These are phyloP conservation scores for Gibbula magus DNA, from an alignment of 2,888 invertebrate species.

Conservation along the genomic window DNA sequence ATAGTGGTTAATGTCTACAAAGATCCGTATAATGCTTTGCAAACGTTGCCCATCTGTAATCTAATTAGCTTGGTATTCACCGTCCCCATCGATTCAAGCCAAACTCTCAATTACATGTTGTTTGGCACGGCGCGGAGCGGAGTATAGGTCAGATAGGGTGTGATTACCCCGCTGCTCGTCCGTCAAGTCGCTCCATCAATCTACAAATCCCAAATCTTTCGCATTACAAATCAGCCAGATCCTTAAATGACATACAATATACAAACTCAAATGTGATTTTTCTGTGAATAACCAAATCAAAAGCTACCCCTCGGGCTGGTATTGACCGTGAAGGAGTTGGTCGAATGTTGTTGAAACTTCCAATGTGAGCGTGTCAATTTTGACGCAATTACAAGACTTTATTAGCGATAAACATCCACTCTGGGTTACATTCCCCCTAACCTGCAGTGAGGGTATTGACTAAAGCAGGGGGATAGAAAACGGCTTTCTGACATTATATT, in stretches of 20 bases:
- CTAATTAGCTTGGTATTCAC: conserved; percentile 1
- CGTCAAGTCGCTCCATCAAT: too few species aligned
- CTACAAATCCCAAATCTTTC: too few species aligned
- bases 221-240: neutral
- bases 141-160: too few species aligned
- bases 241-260: neutral
- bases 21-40: neutral
- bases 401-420: conserved; percentile 11
- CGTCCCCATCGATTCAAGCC: neutral
- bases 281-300: neutral
- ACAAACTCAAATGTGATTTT: neutral
- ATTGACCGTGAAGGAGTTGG: too few species aligned
- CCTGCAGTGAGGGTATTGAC: neutral
- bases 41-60: neutral
- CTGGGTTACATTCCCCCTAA: neutral
- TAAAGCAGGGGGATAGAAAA: neutral
- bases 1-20: neutral
- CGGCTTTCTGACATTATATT: conserved; percentile 5
- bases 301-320: neutral
- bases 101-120: too few species aligned
- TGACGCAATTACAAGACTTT: conserved; percentile 4
- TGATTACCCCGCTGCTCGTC: too few species aligned
- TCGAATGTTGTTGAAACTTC: neutral
- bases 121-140: too few species aligned
- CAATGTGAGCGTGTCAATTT: neutral